Base-by-base conservation (phyloP, 1,140 invertebrate genomes). In the Cecropterus lyciades region DNA sequence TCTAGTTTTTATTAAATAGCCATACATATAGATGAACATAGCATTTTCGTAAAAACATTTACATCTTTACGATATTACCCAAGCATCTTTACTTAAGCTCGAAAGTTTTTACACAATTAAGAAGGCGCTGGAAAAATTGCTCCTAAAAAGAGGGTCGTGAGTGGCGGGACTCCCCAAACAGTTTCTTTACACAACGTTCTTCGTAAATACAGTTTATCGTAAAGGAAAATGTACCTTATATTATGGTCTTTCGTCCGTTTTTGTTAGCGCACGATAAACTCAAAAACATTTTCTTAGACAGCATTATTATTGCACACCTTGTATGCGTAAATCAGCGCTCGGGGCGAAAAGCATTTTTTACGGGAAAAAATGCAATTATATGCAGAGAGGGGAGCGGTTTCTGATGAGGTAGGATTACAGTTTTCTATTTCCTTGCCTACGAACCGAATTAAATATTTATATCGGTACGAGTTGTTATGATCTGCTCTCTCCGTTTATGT, bases 61-160 rank as follows among this genome's bases (percentile, higher is more conserved):
- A 8, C 30, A 33, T 33, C 6, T 33, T 33, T 33, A 33, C 30
- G 9, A 33, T 33, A 33, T 33, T 33, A 33, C 9, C 30, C 30
- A 10, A 33, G 30, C 30, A 33, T 33, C 30, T 33, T 33, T 33
- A 33, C 9, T 33, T 33, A 33, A 33, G 30, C 30, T 10, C 30
- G 30, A 33, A 89, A 80, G 87, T 85, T 87, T 89, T 82, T 87
- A 86, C 83, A 92, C 88, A 92, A 92, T 92, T 92, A 91, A 92
- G 72, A 68, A 77, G 69, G 79, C 64, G 74, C 57, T 89, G 86
- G 87, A 90, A 91, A 91, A 87, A 84, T 88, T 83, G 80, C 77
- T 48, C 71, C 65, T 73, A 77, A 85, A 91, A 86, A 82, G 88
- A 91, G 91, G 92, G 91, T 85, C 66, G 79, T 56, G 77, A 85